Evolutionary conservation across 2,888 invertebrate genomes (phyloP).

Genomic region (Zonitis immaculata): DNA sequence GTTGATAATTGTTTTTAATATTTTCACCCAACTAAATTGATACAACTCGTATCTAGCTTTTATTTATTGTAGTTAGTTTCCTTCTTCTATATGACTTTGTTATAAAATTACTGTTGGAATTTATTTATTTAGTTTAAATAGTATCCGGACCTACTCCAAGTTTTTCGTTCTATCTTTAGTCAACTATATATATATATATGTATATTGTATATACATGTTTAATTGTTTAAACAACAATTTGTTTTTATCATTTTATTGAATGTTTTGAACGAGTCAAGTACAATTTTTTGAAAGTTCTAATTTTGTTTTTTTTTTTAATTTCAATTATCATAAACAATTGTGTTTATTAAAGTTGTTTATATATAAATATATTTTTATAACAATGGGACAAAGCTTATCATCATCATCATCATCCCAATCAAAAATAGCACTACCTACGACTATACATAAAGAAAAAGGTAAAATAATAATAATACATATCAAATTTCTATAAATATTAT

Average conservation of each 20-base stretch:
- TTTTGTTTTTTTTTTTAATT: neutral
- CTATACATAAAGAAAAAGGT: neutral
- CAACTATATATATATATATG: no score
- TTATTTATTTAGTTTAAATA: neutral
- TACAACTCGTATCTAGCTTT: neutral
- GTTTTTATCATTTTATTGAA: neutral
- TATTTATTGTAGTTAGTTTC: no score
- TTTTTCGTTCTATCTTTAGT: neutral
- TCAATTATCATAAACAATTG: neutral
- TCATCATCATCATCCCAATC: neutral
- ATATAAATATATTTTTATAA: neutral
- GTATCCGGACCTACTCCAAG: conserved; percentile 1
- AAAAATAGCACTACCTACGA: neutral
- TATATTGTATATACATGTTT: no score
- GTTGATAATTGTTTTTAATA: neutral
- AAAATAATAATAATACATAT: neutral
- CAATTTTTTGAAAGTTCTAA: neutral
- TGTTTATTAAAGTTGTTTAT: neutral
- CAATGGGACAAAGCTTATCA: neutral
- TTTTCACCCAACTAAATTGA: neutral
- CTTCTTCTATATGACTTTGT: no score
- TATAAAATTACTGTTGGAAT: neutral
- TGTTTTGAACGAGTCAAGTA: neutral
- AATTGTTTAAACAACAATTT: no score
- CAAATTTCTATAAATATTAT: neutral